phyloP scores from a whole-genome alignment of 2,113 vertebrate species.

The Callocephalon fimbriatum region DNA sequence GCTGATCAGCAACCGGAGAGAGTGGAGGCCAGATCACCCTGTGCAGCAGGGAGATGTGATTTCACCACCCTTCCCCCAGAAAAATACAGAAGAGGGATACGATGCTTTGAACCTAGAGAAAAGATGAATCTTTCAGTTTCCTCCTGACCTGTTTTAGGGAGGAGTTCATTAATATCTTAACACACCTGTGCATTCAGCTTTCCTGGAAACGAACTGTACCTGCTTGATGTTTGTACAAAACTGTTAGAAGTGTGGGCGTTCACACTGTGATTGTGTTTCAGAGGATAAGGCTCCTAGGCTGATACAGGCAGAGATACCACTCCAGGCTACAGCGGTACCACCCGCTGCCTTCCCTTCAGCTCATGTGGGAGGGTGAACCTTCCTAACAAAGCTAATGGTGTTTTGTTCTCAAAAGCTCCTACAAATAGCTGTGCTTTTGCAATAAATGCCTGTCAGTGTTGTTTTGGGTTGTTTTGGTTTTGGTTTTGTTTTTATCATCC shows the following conservation, averaged over 20 bases:
- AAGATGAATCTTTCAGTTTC: not conserved
- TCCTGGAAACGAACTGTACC: not conserved
- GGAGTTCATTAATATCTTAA: not conserved
- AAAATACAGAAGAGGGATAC: not conserved
- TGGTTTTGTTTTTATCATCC: not conserved
- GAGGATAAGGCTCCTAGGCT: not conserved
- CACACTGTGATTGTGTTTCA: not conserved
- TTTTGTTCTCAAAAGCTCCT: not conserved
- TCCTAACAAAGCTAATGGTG: not conserved
- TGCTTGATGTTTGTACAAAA: not conserved
- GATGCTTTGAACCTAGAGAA: not conserved
- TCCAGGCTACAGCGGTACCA: not conserved
- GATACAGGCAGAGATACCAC: not conserved
- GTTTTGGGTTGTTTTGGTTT: not conserved
- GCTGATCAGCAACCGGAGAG: constrained; percentile 2
- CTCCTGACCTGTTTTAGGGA: not conserved
- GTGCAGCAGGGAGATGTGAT: fast-evolving
- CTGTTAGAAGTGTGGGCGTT: not conserved
- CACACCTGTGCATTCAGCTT: not conserved
- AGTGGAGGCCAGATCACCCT: not conserved
- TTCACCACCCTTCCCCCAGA: not conserved
- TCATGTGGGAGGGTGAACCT: not conserved
- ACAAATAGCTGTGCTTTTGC: not conserved
- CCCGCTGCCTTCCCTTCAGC: not conserved
- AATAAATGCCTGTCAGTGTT: not conserved